Base-by-base conservation (phyloP, 2,113 vertebrate species). In the Vicugna pacos region DNA sequence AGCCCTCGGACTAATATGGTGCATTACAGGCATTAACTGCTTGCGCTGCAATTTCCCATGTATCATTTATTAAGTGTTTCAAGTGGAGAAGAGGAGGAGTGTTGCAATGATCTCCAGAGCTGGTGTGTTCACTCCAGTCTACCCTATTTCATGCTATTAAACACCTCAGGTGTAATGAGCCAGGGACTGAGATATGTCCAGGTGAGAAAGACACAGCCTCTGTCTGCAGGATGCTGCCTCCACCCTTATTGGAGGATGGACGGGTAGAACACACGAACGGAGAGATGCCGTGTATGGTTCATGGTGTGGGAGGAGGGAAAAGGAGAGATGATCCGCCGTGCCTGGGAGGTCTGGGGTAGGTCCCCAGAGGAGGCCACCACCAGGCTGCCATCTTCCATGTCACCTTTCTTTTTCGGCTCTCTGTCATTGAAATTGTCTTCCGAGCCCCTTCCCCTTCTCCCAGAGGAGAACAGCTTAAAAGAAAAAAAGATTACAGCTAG, bases 331-430 rank as follows among this genome's bases (percentile, higher is more conserved):
- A 20, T 13, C 13, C 22, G 9, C 16, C 11, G 11, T 19, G 3
- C 54, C 32, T 17, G 14, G 30, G 14, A 30, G 48, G 6, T 32
- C 2, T 0, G 2, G 52, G 19, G 2, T 6, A 9, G 17, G 1
- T 6, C 38, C 56, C n/a, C 2, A 3, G 20, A 75, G 22, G 72
- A 75, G 15, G 52, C 8, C n/a, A 20, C 6, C 30, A 15, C 50
- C 2, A 42, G 5, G 28, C 13, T 26, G 6, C 12, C 38, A 9
- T 73, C 42, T 56, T 26, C 52, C 58, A 30, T 0, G 2, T 5
- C 82, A 54, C 12, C 30, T 17, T 35, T 35, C 22, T 54, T 76
- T 62, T 22, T 13, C 26, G 24, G 14, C 22, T 28, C 11, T 46
- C 24, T 32, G 6, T 46, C 7, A 2, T 19, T 35, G 32, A 42